A percentile compares a stretch with the other conserved stretches of the same genome.
phyloP scores from a whole-genome alignment of 2,113 vertebrate species.

The Rhabdornis inornatus region DNA sequence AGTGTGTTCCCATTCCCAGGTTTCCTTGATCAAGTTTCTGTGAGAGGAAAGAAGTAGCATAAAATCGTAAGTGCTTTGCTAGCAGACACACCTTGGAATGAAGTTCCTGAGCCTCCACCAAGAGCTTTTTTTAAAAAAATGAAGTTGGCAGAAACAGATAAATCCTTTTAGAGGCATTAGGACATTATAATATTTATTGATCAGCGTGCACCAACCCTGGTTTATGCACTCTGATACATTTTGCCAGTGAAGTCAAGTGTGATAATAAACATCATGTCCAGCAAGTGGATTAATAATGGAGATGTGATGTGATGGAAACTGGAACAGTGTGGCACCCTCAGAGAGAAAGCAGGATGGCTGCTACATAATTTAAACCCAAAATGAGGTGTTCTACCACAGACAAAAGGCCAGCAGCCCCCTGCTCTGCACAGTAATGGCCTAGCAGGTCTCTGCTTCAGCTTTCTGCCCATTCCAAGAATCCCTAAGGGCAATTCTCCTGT shows the following conservation, averaged over 20 bases:
- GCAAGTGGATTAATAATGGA: background rate
- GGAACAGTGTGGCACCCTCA: background rate
- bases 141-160: background rate
- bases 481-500: rapidly evolving
- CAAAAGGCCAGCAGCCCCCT: background rate
- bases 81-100: background rate
- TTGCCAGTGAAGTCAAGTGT: background rate
- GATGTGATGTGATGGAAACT: background rate
- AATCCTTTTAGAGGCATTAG: slow-evolving; percentile 19
- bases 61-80: background rate
- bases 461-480: background rate
- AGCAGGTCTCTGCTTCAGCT: background rate
- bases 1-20: rapidly evolving
- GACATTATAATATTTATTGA: background rate
- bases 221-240: background rate
- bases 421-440: background rate
- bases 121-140: background rate
- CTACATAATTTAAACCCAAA: background rate
- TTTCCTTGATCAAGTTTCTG: background rate
- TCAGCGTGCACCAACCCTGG: background rate
- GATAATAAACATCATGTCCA: background rate
- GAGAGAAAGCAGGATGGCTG: background rate
- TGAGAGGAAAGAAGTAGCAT: background rate
- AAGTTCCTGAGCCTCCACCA: background rate
- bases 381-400: background rate